Evolutionary conservation across 2,113 vertebrate species (phyloP), one percentile per base, ranked within the genome.

Genomic region (Columba livia): DNA sequence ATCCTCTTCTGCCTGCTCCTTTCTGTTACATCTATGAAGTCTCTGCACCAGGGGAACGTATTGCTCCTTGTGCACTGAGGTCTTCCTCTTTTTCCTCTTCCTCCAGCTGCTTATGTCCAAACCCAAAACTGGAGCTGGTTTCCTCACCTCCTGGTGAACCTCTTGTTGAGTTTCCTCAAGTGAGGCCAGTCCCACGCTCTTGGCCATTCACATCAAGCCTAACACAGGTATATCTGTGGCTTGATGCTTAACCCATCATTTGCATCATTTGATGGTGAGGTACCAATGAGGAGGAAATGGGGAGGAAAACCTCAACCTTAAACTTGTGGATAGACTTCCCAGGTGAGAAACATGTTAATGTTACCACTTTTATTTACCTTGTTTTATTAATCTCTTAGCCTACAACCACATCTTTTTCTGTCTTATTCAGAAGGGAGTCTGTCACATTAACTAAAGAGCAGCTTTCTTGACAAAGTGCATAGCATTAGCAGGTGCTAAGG

Each of bases 381-480:
- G 21, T 50, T 87, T 95, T 88, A 67, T 60, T 89, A 67, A 80
- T 77, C 23, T 69, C 42, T 81, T 26, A 71, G 61, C 25, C 60
- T 81, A 24, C 38, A 53, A 65, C 12, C 5, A 29, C 24, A 51
- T 84, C 61, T 84, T 95, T 81, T 20, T 70, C 57, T 85, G 60
- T 69, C 72, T 75, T 11, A 3, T 54, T 91, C 29, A 64, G 64
- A 69, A 87, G 64, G 1, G 9, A 78, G 51, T 80, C 62, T 77
- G 42, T 78, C 72, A 40, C 21, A 69, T 89, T 83, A 71, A 96
- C 51, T 91, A 74, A 84, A 80, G 10, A 82, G 32, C 62, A 69
- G 47, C 16, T 79, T 85, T 91, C 91, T 67, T 88, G 82, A 74
- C 54, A 57, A 77, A 89, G 54, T 62, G 60, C 16, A 26, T 36